Percentiles rank a stretch among this genome's conserved stretches.
Evolutionary conservation across 1,140 invertebrate species (phyloP).

Genomic region (Tetramorium simillimum): DNA sequence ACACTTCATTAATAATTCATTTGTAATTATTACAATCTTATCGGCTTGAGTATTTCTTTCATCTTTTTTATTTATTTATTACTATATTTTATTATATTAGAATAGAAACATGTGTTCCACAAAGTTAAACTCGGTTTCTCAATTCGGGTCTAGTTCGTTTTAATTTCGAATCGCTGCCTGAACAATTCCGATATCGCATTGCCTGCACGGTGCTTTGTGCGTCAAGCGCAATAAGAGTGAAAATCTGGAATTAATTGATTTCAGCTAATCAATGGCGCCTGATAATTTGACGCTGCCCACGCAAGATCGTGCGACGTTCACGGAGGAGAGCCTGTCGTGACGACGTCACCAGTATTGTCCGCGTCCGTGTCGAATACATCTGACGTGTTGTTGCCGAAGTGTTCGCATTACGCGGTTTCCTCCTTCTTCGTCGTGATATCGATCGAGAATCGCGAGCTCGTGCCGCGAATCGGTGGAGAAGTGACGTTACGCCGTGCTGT

Average conservation of each 20-base stretch:
- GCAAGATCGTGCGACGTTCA: background rate
- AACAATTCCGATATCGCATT: background rate
- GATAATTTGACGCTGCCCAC: conserved; percentile 10
- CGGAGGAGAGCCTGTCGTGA: conserved; percentile 19
- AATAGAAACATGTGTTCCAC: background rate
- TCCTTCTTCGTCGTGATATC: background rate
- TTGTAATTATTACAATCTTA: background rate
- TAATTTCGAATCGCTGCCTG: background rate
- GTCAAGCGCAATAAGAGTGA: background rate
- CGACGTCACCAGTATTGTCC: background rate
- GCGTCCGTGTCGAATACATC: conserved; percentile 21
- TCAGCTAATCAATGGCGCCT: conserved; percentile 47
- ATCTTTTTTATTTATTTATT: too few species aligned
- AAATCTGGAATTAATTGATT: conserved; percentile 47
- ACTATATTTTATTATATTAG: background rate
- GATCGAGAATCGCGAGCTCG: conserved; percentile 11
- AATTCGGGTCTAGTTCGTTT: background rate
- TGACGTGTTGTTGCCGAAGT: conserved; percentile 40
- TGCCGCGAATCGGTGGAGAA: background rate
- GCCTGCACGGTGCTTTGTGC: background rate
- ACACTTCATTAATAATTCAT: background rate
- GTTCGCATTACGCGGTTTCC: conserved; percentile 1
- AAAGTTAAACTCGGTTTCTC: background rate
- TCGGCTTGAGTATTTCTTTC: too few species aligned
- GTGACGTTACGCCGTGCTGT: background rate